Evolutionary conservation across 1,140 invertebrate genomes (phyloP).

Genomic region (Bombus impatiens): DNA sequence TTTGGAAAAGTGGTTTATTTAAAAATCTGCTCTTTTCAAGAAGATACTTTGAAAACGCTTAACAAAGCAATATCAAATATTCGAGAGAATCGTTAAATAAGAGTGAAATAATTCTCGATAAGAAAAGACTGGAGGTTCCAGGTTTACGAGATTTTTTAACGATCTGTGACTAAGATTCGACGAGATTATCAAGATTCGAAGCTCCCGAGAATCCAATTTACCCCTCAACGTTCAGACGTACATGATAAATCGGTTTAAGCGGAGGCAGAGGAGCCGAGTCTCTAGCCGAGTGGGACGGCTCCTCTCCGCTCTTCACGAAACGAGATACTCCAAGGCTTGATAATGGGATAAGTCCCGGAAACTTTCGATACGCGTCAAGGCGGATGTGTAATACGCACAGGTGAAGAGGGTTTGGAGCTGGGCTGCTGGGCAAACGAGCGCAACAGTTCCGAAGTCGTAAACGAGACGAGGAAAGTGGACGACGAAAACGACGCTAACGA

Average conservation of each 20-base stretch:
- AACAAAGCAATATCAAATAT: no score
- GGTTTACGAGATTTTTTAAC: not conserved
- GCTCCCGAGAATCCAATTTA: constrained; percentile 50
- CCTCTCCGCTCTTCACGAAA: constrained; percentile 3
- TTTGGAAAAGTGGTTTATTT: no score
- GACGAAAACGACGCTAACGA: constrained; percentile 54
- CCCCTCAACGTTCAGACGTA: constrained; percentile 42
- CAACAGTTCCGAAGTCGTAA: constrained; percentile 66
- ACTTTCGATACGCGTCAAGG: constrained; percentile 64
- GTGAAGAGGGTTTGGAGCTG: not conserved
- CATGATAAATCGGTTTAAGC: constrained; percentile 67
- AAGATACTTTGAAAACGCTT: no score
- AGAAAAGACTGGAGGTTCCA: not conserved
- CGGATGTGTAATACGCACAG: constrained; percentile 55
- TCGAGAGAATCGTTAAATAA: no score
- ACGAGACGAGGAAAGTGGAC: constrained; percentile 46
- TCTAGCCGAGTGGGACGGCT: not conserved
- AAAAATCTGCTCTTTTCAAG: no score
- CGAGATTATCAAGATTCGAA: constrained; percentile 38
- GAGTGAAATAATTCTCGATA: no score
- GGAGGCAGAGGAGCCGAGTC: constrained; percentile 27
- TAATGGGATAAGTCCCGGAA: constrained; percentile 74
- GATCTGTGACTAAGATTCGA: constrained; percentile 38
- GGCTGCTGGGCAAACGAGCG: constrained; percentile 52
- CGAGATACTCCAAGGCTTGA: constrained; percentile 52